Percentiles rank a stretch among this genome's conserved stretches.
These are phyloP conservation scores for Tadarida brasiliensis DNA, from an alignment of 2,797 vertebrate species.

Conservation along the genomic window DNA sequence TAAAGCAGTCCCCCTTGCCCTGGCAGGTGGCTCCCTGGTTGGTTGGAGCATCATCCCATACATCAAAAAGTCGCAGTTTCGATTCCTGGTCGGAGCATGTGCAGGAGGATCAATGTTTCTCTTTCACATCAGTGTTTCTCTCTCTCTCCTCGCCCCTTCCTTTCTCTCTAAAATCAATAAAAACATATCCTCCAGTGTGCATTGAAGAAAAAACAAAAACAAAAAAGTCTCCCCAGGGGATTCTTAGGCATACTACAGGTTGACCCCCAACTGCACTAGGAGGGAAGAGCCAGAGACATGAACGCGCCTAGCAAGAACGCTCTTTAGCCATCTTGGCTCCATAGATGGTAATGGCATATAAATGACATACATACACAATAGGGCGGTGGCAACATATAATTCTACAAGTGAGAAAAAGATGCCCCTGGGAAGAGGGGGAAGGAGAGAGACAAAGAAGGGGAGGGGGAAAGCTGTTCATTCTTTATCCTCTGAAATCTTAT, in stretches of 20 bases:
- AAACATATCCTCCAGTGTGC: neutral
- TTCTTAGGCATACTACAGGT: neutral
- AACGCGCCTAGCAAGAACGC: neutral
- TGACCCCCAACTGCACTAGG: neutral
- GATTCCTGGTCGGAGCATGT: neutral
- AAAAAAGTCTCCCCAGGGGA: neutral
- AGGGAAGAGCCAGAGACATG: slow-evolving; percentile 10
- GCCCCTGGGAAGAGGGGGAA: neutral
- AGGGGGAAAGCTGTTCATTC: neutral
- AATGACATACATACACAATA: neutral
- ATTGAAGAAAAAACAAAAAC: neutral
- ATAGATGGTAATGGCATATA: neutral
- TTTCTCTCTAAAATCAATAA: neutral
- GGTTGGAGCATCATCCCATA: neutral
- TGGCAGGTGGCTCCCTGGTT: neutral
- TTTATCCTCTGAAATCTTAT: neutral
- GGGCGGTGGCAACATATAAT: neutral
- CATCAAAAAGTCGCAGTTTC: neutral
- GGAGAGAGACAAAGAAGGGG: neutral
- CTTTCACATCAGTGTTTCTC: neutral
- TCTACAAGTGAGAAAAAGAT: slow-evolving; percentile 19
- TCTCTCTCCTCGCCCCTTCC: neutral
- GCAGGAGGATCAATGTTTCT: neutral
- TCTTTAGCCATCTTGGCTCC: neutral
- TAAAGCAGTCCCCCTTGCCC: too few species aligned